Evolutionary conservation across 2,888 invertebrate genomes (phyloP).

Genomic region (Cryptocephalus primarius): DNA sequence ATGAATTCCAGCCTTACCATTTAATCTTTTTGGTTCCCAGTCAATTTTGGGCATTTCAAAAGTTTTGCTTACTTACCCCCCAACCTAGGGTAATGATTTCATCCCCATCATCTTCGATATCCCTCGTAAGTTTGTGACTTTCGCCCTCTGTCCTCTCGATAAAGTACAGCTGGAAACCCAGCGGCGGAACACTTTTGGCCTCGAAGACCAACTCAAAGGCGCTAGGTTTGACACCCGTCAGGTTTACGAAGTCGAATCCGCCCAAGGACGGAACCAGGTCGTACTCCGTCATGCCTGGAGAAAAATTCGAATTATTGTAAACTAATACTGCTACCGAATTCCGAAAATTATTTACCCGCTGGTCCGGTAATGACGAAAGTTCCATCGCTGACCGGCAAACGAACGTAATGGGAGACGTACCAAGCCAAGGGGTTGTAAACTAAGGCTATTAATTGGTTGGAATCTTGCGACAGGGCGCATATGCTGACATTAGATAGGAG

Average conservation of each 20-base stretch:
- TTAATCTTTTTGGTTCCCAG: no score
- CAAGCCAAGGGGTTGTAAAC: constrained; percentile 71
- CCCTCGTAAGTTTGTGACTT: no score
- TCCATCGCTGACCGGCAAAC: constrained; percentile 48
- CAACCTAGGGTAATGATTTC: no score
- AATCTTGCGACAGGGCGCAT: constrained; percentile 52
- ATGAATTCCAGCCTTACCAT: no score
- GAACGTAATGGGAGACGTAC: constrained; percentile 43
- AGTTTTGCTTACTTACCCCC: no score
- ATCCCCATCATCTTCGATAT: no score
- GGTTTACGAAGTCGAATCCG: neutral
- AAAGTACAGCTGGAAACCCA: constrained; percentile 54
- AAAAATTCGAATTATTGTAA: no score
- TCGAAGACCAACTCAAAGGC: constrained; percentile 56
- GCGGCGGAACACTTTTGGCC: constrained; percentile 49
- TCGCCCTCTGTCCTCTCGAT: constrained; percentile 19
- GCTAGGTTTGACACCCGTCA: constrained; percentile 1
- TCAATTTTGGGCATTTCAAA: no score
- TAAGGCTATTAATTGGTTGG: constrained; percentile 47
- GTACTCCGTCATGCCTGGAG: constrained; percentile 1
- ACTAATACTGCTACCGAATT: neutral
- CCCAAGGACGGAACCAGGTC: constrained; percentile 2
- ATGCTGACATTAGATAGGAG: constrained; percentile 61
- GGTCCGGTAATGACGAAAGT: constrained; percentile 50
- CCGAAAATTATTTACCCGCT: constrained; percentile 37